Percentiles rank a stretch among this genome's conserved stretches.
Conservation (phyloP, 2,888 invertebrate species). For the Caenorhabditis wallacei region DNA sequence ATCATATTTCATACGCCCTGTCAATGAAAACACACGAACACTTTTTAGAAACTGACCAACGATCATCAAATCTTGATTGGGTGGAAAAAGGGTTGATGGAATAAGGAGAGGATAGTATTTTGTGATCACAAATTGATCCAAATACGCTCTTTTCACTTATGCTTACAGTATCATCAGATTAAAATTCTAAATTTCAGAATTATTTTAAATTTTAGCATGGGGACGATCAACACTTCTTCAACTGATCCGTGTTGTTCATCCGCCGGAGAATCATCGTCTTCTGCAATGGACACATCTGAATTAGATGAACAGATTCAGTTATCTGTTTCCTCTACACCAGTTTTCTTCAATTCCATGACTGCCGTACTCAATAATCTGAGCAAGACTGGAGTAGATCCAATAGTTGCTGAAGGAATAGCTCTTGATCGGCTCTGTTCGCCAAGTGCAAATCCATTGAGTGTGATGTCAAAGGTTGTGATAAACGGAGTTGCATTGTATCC, state of each 20-base stretch:
- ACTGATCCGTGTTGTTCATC: slow-evolving; percentile 5
- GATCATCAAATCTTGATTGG: neutral
- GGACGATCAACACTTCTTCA: neutral
- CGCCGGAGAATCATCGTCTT: neutral
- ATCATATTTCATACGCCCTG: slow-evolving; percentile 20
- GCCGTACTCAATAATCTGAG: slow-evolving; percentile 28
- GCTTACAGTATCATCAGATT: too few species aligned
- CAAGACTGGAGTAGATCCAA: slow-evolving; percentile 22
- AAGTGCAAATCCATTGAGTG: slow-evolving; percentile 41
- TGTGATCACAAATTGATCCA: too few species aligned
- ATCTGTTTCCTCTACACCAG: neutral
- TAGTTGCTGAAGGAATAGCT: slow-evolving; percentile 36
- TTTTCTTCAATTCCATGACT: slow-evolving; percentile 42
- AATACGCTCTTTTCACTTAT: too few species aligned
- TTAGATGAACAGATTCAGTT: too few species aligned
- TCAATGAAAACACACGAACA: slow-evolving; percentile 10
- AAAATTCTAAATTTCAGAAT: too few species aligned
- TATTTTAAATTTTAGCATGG: neutral
- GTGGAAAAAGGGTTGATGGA: too few species aligned
- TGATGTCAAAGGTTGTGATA: neutral
- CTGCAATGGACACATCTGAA: slow-evolving; percentile 5
- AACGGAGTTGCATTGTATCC: slow-evolving; percentile 9
- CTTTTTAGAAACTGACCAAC: slow-evolving; percentile 3
- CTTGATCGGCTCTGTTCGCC: slow-evolving; percentile 20
- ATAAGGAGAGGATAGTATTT: too few species aligned